Evolutionary conservation across 2,888 invertebrate genomes (phyloP).

Genomic region (Acanthosepion esculentum): DNA sequence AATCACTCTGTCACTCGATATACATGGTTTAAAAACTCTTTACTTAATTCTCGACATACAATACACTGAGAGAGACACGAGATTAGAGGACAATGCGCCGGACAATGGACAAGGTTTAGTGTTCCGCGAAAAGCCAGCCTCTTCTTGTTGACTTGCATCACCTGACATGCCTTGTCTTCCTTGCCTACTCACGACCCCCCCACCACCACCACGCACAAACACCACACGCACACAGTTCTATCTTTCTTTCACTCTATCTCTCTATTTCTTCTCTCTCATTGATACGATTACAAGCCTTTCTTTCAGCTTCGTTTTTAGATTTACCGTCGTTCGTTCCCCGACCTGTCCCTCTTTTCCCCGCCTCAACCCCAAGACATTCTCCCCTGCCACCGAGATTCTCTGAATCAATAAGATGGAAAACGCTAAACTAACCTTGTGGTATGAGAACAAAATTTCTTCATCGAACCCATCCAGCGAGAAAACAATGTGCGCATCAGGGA

Average conservation of each 20-base stretch:
- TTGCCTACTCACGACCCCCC: background rate
- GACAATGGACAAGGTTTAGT: conserved; percentile 11
- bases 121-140: background rate
- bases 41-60: background rate
- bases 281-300: too few species aligned
- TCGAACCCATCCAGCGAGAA: conserved; percentile 1
- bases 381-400: background rate
- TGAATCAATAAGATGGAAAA: conserved; percentile 33
- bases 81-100: background rate
- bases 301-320: too few species aligned
- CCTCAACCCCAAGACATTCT: too few species aligned
- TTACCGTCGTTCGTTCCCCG: too few species aligned
- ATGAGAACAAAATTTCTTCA: conserved; percentile 2
- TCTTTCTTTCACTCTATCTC: too few species aligned
- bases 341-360: too few species aligned
- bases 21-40: background rate
- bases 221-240: too few species aligned
- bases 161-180: background rate
- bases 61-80: background rate
- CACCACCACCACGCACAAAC: too few species aligned
- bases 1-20: background rate
- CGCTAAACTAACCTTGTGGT: conserved; percentile 33
- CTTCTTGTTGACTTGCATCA: background rate
- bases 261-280: too few species aligned
- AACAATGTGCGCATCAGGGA: background rate